Evolutionary conservation across 2,888 invertebrate genomes (phyloP), one percentile per base, ranked within the genome.

Genomic region (Phyllotreta striolata): DNA sequence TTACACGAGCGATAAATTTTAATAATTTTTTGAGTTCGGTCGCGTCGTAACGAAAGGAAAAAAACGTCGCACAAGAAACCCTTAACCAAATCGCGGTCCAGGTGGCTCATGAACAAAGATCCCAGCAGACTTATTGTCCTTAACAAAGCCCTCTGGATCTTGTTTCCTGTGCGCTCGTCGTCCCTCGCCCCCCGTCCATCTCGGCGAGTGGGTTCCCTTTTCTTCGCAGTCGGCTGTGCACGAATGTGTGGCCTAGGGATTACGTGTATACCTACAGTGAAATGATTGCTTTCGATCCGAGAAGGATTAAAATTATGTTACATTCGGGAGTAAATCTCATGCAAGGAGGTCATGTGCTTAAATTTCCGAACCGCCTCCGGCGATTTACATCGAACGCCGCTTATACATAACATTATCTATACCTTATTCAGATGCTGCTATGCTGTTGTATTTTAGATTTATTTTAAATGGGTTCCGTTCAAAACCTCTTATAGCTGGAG

Each of bases 41-140:
- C 4, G 1, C 24, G 24, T 24, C 4, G 2, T 1, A 24, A 4
- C 1, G 44, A 40, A 13, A 46, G 5, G 10, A 43, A 34, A 47
- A 46, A 55, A 43, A 59, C 54, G 43, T 39, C 55, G 55, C 51
- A 55, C 37, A 58, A 57, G 58, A 55, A 55, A 59, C 59, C 54
- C 55, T 54, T 55, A 47, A 63, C 43, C 54, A 62, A 63, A 58
- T 60, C 62, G 41, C 62, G 66, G 72, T 65, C 75, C 76, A 76
- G 76, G 76, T 76, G 76, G 74, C 64, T 70, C 41, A 63, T 60
- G 74, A 76, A 76, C 76, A 76, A 76, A 76, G 74, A 68, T 68
- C 68, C 66, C 63, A 63, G 58, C 70, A 68, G 68, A 67, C 70
- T 69, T 70, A 76, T 77, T 77, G 77, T 77, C 70, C 74, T 67